Base-by-base conservation (phyloP, 1,140 invertebrate species). In the Zophobas morio region DNA sequence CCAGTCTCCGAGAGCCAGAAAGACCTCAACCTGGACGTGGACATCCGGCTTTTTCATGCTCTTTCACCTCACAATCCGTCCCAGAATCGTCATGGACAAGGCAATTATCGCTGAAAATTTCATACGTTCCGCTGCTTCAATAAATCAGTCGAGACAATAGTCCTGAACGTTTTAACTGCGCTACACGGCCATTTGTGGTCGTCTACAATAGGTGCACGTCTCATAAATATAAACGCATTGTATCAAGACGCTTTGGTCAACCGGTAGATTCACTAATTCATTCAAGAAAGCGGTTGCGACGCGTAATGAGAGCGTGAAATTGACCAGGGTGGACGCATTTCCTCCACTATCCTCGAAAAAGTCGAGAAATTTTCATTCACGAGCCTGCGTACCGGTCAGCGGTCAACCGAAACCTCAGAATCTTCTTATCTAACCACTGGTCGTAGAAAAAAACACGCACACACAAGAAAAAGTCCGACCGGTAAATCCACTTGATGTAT, bases 401-500 rank as follows among this genome's bases (percentile, higher is more conserved):
- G 49, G 49, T 51, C 49, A 51, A 51, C 49, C 49, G 49, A 51
- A 51, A 51, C 49, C 49, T 51, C 49, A 51, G n/a, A 51, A 51
- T 51, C 49, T 20, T 51, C 49, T 51, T 51, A 51, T 51, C 49
- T 51, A 20, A 51, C 49, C 49, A 51, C 20, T 51, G 49, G 34
- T 35, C 33, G 32, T 36, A 60, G 37, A 60, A 66, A 66, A 66
- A 66, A 32, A 66, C 20, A 66, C n/a, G 42, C 20, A 20, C 20
- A 51, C n/a, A 2, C 4, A 6, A 20, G n/a, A 51, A 51, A 51
- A 51, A 51, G 6, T 66, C 1, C 20, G 60, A 75, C 74, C 74
- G 56, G 74, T 75, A 75, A 33, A 49, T 46, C 74, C 57, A 75
- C 74, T 75, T 75, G 74, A 75, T 53, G 70, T 51, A 47, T 20